A percentile compares a stretch with the other conserved stretches of the same genome.
Evolutionary conservation across 1,140 invertebrate species (phyloP).

Genomic region (Diprion similis): DNA sequence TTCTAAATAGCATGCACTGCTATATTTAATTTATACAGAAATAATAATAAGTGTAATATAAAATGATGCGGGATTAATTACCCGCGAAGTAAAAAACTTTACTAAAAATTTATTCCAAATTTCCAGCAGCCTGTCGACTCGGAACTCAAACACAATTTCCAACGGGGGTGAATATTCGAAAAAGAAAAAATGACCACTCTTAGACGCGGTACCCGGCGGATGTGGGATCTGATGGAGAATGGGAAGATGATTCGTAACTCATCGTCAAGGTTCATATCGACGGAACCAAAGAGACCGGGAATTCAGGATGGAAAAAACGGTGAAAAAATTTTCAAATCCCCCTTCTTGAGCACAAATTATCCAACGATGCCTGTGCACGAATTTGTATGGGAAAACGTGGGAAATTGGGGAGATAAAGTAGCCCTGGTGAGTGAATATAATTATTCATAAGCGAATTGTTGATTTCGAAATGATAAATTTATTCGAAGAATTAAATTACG

Average conservation of each 20-base stretch:
- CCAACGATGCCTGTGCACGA: slow-evolving; percentile 68
- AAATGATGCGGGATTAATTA: no score
- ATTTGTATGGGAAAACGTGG: slow-evolving; percentile 69
- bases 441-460: no score
- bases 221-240: slow-evolving; percentile 22
- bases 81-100: no score
- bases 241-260: background rate
- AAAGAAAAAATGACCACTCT: slow-evolving; percentile 24
- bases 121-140: no score
- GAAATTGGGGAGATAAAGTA: slow-evolving; percentile 66
- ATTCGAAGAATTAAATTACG: no score
- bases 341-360: slow-evolving; percentile 57
- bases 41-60: no score
- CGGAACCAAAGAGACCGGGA: slow-evolving; percentile 24
- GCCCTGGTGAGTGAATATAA: slow-evolving; percentile 64
- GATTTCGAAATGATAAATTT: no score
- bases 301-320: slow-evolving; percentile 39
- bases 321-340: slow-evolving; percentile 50
- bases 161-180: background rate
- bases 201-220: slow-evolving; percentile 25
- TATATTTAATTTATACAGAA: no score
- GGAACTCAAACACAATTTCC: no score
- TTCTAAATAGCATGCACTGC: no score
- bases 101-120: no score
- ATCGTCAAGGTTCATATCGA: slow-evolving; percentile 31